phyloP scores from a whole-genome alignment of 2,888 invertebrate species.

The Pyrochroa serraticornis region DNA sequence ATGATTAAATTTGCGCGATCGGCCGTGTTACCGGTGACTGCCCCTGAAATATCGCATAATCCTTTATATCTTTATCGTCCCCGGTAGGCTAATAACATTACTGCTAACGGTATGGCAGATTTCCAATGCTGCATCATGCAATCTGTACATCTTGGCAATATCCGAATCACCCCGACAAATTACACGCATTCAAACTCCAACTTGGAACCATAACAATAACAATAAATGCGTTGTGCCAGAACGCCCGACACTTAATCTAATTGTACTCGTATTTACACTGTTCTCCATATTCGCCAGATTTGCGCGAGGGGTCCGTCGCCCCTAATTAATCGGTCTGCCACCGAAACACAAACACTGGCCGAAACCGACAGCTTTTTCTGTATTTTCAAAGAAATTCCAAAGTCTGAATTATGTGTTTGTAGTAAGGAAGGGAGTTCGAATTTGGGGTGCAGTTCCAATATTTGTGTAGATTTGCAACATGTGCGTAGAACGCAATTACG shows the following conservation, averaged over 20 bases:
- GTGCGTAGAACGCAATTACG: constrained; percentile 49
- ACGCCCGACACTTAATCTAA: constrained; percentile 50
- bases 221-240: constrained; percentile 49
- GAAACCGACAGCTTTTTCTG: not conserved
- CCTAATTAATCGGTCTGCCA: constrained; percentile 4
- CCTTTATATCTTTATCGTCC: constrained; percentile 49
- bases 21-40: constrained; percentile 32
- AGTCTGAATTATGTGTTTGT: not conserved
- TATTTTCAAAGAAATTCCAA: not conserved
- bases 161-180: constrained; percentile 32
- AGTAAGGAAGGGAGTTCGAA: constrained; percentile 25
- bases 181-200: constrained; percentile 44
- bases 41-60: constrained; percentile 46
- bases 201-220: constrained; percentile 51
- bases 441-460: constrained; percentile 15
- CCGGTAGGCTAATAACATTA: constrained; percentile 49
- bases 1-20: constrained; percentile 47
- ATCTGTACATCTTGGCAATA: constrained; percentile 32
- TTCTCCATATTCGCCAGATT: constrained; percentile 41
- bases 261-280: constrained; percentile 48
- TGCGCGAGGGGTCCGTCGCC: not conserved
- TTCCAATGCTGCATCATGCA: constrained; percentile 47
- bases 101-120: constrained; percentile 44
- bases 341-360: not conserved
- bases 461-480: constrained; percentile 48